Conservation (phyloP, 2,888 invertebrate species). For the Schizotus pectinicornis region DNA sequence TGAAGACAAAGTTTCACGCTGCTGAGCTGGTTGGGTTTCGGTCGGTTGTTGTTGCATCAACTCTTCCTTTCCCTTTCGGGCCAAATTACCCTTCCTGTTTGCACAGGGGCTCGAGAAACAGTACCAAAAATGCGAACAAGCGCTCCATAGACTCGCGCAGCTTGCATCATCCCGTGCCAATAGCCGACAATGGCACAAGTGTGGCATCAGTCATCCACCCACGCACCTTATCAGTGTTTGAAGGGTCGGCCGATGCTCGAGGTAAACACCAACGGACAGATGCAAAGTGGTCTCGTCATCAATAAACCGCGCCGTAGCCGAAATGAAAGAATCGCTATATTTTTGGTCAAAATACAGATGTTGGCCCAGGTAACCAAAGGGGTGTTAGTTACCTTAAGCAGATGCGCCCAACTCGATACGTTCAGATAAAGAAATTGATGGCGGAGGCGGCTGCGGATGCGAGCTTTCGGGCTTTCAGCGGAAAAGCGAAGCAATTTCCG, state of each 20-base stretch:
- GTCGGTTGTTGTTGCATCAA: too few species aligned
- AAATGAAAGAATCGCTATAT: conserved; percentile 50
- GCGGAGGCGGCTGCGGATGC: background rate
- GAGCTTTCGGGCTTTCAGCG: background rate
- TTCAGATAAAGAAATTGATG: background rate
- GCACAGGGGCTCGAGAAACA: too few species aligned
- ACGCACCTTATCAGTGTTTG: conserved; percentile 42
- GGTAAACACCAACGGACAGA: conserved; percentile 33
- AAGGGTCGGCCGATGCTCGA: conserved; percentile 20
- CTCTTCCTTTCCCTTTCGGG: too few species aligned
- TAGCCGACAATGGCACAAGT: conserved; percentile 1
- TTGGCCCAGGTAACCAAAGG: conserved; percentile 45
- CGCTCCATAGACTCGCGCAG: conserved; percentile 4
- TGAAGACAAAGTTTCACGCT: too few species aligned
- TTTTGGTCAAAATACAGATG: conserved; percentile 49
- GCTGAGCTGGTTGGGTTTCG: too few species aligned
- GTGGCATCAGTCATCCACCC: conserved; percentile 42
- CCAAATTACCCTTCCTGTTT: too few species aligned
- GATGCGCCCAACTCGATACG: conserved; percentile 37
- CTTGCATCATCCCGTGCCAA: conserved; percentile 7
- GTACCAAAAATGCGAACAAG: too few species aligned
- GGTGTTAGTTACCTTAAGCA: conserved; percentile 37
- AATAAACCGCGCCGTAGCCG: conserved; percentile 43
- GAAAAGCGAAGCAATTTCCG: conserved; percentile 11
- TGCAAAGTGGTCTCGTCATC: conserved; percentile 17